Conservation (phyloP, 92 coral and sea anemone genomes). For the Bergia sp. region DNA sequence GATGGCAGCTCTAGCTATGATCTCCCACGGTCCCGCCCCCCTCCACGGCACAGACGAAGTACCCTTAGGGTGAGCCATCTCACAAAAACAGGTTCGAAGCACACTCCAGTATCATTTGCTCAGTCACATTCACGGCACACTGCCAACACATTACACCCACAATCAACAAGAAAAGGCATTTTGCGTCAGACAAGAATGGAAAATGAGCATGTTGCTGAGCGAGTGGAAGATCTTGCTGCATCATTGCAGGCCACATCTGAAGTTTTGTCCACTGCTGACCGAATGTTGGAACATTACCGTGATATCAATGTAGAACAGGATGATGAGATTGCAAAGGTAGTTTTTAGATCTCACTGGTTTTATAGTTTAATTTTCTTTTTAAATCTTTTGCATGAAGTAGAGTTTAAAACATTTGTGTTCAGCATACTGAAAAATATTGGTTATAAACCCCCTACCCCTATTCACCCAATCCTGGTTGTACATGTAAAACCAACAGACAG, state of each 20-base stretch:
- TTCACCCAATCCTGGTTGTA: too few species aligned
- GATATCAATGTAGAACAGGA: constrained; percentile 97
- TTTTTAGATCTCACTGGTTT: not conserved
- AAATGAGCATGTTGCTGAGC: constrained; percentile 76
- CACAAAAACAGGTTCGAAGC: constrained; percentile 52
- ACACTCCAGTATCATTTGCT: constrained; percentile 57
- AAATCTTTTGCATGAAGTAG: not conserved
- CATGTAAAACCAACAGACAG: too few species aligned
- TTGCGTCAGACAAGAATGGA: constrained; percentile 41
- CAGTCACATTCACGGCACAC: constrained; percentile 21
- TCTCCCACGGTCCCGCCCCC: constrained; percentile 68
- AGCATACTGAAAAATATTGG: too few species aligned
- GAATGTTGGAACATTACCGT: constrained; percentile 98
- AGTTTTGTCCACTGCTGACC: constrained; percentile 98
- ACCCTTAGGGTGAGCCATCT: constrained; percentile 87
- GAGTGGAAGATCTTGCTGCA: constrained; percentile 94
- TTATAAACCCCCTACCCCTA: too few species aligned
- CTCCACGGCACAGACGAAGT: constrained; percentile 65
- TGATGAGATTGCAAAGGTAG: constrained; percentile 95
- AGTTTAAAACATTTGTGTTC: too few species aligned
- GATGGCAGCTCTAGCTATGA: constrained; percentile 77
- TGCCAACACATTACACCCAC: constrained; percentile 1
- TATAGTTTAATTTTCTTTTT: not conserved
- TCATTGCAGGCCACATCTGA: constrained; percentile 97
- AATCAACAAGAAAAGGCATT: constrained; percentile 51